Percentiles rank a stretch among this genome's conserved stretches.
Evolutionary conservation across 2,113 vertebrate genomes (phyloP).

Genomic region (Alligator sinensis): DNA sequence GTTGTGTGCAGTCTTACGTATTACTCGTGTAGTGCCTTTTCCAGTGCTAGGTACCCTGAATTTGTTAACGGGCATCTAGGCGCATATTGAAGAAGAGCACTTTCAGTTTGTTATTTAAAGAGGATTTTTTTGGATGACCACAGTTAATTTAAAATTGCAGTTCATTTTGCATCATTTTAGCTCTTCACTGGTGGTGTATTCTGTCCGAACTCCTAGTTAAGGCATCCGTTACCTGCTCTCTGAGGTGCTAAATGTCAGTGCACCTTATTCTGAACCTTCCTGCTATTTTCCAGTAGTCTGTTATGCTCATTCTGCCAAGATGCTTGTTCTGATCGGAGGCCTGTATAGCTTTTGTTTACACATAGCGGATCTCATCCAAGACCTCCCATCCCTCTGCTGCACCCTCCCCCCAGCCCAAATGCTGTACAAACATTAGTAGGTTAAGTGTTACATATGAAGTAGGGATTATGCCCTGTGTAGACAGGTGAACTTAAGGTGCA

Average conservation of each 20-base stretch:
- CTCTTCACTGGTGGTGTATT: neutral
- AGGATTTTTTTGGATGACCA: neutral
- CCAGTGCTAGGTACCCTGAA: neutral
- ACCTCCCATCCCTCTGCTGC: neutral
- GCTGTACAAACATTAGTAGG: neutral
- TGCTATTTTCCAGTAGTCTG: neutral
- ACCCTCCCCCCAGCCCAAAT: neutral
- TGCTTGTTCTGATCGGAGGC: neutral
- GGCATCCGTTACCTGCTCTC: neutral
- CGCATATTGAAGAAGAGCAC: neutral
- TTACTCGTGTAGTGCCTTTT: neutral
- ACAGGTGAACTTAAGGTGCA: neutral
- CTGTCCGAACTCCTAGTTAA: neutral
- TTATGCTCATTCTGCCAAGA: neutral
- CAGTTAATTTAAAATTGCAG: neutral
- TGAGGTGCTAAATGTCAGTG: neutral
- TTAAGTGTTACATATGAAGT: neutral
- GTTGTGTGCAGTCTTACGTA: neutral
- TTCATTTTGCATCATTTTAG: neutral
- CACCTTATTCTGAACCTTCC: neutral
- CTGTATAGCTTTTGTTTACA: neutral
- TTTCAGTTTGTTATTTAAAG: neutral
- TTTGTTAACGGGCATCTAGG: accelerated
- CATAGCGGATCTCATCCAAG: neutral
- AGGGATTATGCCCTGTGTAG: neutral